Conservation (phyloP, 2,113 vertebrate genomes). For the Vulpes ferrilata region DNA sequence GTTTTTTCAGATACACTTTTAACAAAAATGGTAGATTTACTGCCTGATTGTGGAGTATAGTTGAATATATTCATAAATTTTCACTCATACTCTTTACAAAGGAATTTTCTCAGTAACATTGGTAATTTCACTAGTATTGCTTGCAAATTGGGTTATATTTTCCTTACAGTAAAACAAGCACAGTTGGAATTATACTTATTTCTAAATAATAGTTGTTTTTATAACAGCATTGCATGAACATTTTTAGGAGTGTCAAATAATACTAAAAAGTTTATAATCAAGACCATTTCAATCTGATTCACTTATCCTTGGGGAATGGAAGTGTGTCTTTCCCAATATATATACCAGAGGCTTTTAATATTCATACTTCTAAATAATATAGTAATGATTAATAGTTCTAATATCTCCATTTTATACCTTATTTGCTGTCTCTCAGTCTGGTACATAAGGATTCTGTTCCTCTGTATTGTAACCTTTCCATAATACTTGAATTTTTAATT, state of each 20-base stretch:
- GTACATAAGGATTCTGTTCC: background rate
- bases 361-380: background rate
- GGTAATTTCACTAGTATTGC: background rate
- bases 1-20: conserved; percentile 35
- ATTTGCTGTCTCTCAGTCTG: background rate
- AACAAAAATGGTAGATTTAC: conserved; percentile 38
- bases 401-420: background rate
- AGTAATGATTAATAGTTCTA: background rate
- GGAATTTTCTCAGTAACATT: conserved; percentile 2
- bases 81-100: background rate
- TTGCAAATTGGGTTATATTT: conserved; percentile 27
- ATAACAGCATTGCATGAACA: background rate
- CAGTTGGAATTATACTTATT: background rate
- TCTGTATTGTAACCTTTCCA: background rate
- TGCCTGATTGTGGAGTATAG: background rate
- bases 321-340: background rate
- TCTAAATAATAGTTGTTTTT: background rate
- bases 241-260: background rate
- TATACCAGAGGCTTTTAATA: background rate
- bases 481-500: background rate
- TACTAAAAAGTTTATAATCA: background rate
- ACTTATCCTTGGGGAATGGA: background rate
- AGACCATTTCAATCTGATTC: background rate
- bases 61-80: conserved; percentile 29
- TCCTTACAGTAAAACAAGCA: background rate